Conservation (phyloP, 2,888 invertebrate genomes). For the Ariolimax columbianus region DNA sequence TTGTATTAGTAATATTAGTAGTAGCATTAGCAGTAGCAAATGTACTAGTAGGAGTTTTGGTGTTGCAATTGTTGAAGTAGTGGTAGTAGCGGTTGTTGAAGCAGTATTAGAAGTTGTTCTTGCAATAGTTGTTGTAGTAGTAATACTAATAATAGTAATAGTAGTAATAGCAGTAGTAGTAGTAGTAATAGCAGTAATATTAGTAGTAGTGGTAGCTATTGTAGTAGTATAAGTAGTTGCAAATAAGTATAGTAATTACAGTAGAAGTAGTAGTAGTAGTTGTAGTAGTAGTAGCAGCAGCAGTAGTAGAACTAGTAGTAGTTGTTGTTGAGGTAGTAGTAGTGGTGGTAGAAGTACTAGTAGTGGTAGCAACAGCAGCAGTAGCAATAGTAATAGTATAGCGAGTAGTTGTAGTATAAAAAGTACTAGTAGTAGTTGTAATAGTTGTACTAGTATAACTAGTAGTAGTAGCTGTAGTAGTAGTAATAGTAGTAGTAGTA, state of each 20-base stretch:
- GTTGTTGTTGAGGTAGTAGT: too few relatives aligned
- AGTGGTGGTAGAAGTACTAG: too few relatives aligned
- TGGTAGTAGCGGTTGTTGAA: too few relatives aligned
- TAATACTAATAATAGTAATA: too few relatives aligned
- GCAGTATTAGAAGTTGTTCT: constrained; percentile 4
- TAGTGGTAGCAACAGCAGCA: constrained; percentile 21
- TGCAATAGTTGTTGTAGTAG: background rate
- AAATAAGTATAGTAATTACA: too few relatives aligned
- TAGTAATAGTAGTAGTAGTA: background rate
- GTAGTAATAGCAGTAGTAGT: constrained; percentile 33
- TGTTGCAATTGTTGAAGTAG: background rate
- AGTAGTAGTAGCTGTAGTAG: constrained; percentile 9
- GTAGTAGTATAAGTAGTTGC: too few relatives aligned
- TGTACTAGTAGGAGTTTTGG: background rate
- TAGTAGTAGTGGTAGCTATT: too few relatives aligned
- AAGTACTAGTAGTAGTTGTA: background rate
- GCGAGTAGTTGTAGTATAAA: background rate
- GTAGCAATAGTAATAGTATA: background rate
- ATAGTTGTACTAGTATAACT: background rate
- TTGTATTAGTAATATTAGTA: too few relatives aligned
- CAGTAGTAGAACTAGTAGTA: constrained; percentile 32
- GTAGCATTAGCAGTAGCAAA: too few relatives aligned
- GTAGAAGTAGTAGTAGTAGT: constrained; percentile 29
- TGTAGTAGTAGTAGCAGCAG: constrained; percentile 19
- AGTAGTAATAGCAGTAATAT: too few relatives aligned